phyloP scores from a whole-genome alignment of 2,888 invertebrate genomes.

The Lasioglossum morio region DNA sequence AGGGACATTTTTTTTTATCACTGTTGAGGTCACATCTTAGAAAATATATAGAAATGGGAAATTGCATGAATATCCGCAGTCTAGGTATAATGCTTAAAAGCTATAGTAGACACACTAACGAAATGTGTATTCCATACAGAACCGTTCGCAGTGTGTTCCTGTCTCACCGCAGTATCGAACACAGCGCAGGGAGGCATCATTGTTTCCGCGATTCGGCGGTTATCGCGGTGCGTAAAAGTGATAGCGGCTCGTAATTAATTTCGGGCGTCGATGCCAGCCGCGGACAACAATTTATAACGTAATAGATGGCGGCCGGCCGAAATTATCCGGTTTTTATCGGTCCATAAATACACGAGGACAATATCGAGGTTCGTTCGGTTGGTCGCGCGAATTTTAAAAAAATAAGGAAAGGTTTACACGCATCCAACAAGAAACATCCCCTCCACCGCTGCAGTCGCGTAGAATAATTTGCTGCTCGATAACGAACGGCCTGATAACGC shows the following conservation, averaged over 20 bases:
- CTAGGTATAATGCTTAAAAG: not conserved
- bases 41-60: not conserved
- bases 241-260: constrained; percentile 57
- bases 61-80: not conserved
- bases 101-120: not conserved
- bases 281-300: constrained; percentile 56
- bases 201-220: constrained; percentile 52
- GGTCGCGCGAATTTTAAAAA: constrained; percentile 20
- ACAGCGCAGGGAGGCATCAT: constrained; percentile 32
- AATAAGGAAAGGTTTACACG: constrained; percentile 20
- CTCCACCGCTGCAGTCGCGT: not conserved
- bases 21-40: too few relatives aligned
- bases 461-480: constrained; percentile 56
- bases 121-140: not conserved
- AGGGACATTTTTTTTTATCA: too few relatives aligned
- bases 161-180: constrained; percentile 1
- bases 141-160: not conserved
- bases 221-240: constrained; percentile 57
- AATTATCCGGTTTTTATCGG: constrained; percentile 59
- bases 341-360: constrained; percentile 50
- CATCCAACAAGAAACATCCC: constrained; percentile 17
- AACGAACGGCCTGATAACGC: constrained; percentile 48
- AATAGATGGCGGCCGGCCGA: constrained; percentile 42
- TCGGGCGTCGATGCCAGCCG: constrained; percentile 37
- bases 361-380: constrained; percentile 16